Evolutionary conservation across 2,797 vertebrate genomes (phyloP).

Genomic region (Syndactyla subalaris): DNA sequence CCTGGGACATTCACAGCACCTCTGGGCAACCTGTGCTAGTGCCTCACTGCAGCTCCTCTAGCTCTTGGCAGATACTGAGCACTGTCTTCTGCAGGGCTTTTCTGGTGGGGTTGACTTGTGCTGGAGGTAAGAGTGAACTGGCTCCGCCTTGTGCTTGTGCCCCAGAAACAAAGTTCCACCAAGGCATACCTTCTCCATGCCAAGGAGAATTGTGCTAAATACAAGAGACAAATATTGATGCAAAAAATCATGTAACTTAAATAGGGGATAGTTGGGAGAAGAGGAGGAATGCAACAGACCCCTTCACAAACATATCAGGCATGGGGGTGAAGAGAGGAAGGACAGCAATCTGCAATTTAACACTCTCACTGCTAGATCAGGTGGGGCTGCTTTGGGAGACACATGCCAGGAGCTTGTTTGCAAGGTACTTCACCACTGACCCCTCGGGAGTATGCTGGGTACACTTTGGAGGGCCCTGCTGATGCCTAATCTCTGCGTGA

Average conservation of each 20-base stretch:
- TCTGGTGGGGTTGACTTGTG: background rate
- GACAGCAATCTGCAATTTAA: background rate
- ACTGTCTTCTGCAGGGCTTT: background rate
- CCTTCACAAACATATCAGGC: background rate
- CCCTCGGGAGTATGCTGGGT: background rate
- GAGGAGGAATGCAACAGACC: background rate
- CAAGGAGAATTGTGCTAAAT: background rate
- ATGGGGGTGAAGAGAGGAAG: background rate
- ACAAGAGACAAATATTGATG: background rate
- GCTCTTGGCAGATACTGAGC: background rate
- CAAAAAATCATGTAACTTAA: background rate
- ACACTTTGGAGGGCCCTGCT: background rate
- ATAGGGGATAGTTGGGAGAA: background rate
- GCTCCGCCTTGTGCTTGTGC: background rate
- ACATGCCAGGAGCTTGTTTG: constrained; percentile 18
- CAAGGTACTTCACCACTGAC: constrained; percentile 7
- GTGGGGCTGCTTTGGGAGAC: background rate
- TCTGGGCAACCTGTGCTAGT: background rate
- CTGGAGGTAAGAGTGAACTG: background rate
- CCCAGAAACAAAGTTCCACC: background rate
- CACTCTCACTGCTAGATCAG: background rate
- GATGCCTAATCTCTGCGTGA: background rate
- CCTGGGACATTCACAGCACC: background rate
- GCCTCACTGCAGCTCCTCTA: background rate
- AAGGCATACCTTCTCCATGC: background rate